Evolutionary conservation across 1,140 invertebrate genomes (phyloP).

Genomic region (Lethrus apterus): DNA sequence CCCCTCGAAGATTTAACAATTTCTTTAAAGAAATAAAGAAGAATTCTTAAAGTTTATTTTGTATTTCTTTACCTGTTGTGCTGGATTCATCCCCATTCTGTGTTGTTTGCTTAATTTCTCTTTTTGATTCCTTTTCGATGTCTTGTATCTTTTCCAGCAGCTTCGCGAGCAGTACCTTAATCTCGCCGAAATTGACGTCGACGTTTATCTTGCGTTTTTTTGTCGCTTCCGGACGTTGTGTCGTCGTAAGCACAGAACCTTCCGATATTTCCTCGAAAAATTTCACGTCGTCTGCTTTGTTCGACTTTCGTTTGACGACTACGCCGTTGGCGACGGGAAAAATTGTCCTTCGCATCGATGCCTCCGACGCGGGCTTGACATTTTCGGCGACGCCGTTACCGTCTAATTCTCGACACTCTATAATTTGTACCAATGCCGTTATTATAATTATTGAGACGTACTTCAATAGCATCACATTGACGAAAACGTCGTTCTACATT

Average conservation of each 20-base stretch:
- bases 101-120: too few species aligned
- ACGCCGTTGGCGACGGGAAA: not conserved
- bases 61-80: too few species aligned
- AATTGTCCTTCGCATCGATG: not conserved
- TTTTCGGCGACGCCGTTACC: too few species aligned
- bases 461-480: too few species aligned
- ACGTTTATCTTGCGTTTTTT: not conserved
- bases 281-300: conserved; percentile 12
- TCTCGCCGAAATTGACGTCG: conserved; percentile 13
- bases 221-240: too few species aligned
- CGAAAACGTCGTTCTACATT: too few species aligned
- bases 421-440: too few species aligned
- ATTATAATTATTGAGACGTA: too few species aligned
- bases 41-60: too few species aligned
- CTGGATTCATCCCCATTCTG: too few species aligned
- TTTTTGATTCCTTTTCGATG: conserved; percentile 12
- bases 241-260: not conserved
- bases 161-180: conserved; percentile 15
- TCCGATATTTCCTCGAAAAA: conserved; percentile 13
- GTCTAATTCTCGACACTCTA: too few species aligned
- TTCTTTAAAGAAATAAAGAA: not conserved
- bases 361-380: too few species aligned
- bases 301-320: not conserved
- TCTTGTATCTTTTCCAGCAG: conserved; percentile 16
- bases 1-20: not conserved